These are phyloP conservation scores for Exocentrus adspersus DNA, from an alignment of 2,888 invertebrate genomes.

Conservation along the genomic window DNA sequence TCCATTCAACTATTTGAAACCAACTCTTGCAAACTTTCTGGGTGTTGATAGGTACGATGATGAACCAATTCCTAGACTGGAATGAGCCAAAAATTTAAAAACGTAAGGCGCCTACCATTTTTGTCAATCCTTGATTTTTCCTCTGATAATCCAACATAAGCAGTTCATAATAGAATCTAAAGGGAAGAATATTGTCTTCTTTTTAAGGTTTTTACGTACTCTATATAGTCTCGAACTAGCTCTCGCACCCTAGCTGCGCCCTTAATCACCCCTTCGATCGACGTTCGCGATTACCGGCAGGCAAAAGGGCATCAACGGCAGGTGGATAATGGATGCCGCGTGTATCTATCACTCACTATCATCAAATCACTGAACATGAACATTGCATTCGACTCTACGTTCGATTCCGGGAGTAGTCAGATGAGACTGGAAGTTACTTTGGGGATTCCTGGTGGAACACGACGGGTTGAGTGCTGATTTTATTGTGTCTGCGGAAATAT, in stretches of 20 bases:
- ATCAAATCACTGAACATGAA: slow-evolving; percentile 55
- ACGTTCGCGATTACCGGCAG: slow-evolving; percentile 46
- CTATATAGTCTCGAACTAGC: slow-evolving; percentile 2
- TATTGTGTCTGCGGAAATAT: not conserved
- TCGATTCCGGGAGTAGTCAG: slow-evolving; percentile 17
- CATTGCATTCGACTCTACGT: slow-evolving; percentile 49
- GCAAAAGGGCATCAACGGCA: slow-evolving; percentile 38
- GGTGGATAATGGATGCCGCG: slow-evolving; percentile 58
- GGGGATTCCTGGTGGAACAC: not conserved
- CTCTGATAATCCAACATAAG: too few species aligned
- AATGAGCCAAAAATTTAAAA: too few species aligned
- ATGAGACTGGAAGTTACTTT: slow-evolving; percentile 4
- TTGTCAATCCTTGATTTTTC: too few species aligned
- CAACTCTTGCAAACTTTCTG: too few species aligned
- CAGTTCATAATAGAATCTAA: too few species aligned
- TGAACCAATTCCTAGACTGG: too few species aligned
- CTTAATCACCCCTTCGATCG: slow-evolving; percentile 47
- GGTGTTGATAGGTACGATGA: too few species aligned
- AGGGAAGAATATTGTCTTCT: too few species aligned
- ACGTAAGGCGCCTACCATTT: too few species aligned
- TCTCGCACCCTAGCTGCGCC: not conserved
- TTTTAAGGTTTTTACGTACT: too few species aligned
- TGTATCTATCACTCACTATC: slow-evolving; percentile 57
- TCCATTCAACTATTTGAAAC: too few species aligned
- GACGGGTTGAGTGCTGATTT: not conserved